A percentile compares a stretch with the other conserved stretches of the same genome.
phyloP scores from a whole-genome alignment of 2,888 invertebrate genomes.

The Boloria euphrosyne region DNA sequence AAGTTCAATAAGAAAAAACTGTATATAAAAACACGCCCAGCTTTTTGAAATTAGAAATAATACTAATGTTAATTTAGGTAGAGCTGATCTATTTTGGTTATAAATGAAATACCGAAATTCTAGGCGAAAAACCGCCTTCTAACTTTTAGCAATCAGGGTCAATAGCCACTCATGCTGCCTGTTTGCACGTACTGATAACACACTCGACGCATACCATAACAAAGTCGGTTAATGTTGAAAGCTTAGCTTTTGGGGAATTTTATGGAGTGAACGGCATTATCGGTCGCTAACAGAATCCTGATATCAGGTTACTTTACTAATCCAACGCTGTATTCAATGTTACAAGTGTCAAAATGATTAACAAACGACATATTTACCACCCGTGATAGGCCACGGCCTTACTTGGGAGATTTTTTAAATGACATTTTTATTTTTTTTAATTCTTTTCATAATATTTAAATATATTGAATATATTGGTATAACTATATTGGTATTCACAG shows the following conservation, averaged over 20 bases:
- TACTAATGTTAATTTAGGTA: no score
- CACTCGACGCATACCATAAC: slow-evolving; percentile 31
- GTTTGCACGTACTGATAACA: slow-evolving; percentile 39
- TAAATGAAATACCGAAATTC: neutral
- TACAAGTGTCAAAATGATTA: neutral
- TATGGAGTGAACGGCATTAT: slow-evolving; percentile 19
- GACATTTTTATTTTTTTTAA: no score
- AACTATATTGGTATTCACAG: no score
- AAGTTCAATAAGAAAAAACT: no score
- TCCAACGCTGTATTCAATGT: neutral
- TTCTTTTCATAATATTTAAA: no score
- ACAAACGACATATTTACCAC: no score
- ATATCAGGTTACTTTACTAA: neutral
- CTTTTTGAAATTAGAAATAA: no score
- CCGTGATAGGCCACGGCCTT: no score
- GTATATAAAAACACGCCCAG: no score
- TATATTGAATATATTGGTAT: no score
- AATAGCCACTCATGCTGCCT: slow-evolving; percentile 37
- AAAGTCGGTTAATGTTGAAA: slow-evolving; percentile 34
- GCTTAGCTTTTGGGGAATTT: slow-evolving; percentile 32
- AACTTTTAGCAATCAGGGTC: slow-evolving; percentile 37
- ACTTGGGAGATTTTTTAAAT: no score
- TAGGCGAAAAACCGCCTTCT: slow-evolving; percentile 24
- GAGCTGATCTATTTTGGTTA: neutral
- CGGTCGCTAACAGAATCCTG: slow-evolving; percentile 6